phyloP scores from a whole-genome alignment of 2,113 vertebrate genomes.

The Eleginops maclovinus region DNA sequence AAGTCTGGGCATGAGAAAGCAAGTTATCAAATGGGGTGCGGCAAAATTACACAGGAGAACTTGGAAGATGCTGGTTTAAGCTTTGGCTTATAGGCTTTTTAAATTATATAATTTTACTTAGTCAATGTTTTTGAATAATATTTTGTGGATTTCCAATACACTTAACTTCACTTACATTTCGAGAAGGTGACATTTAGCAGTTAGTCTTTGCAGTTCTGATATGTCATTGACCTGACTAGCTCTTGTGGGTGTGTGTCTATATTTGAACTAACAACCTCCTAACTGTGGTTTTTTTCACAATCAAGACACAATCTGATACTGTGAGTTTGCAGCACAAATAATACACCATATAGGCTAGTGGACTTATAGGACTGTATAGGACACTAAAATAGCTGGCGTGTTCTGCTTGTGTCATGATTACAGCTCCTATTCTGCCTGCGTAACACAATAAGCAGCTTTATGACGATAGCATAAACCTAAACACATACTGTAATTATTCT shows the following conservation, averaged over 20 bases:
- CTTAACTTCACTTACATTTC: not conserved
- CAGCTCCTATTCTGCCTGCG: slow-evolving; percentile 22
- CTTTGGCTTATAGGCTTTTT: not conserved
- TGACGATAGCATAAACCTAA: slow-evolving; percentile 9
- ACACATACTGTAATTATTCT: slow-evolving; percentile 20
- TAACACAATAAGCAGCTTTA: slow-evolving; percentile 59
- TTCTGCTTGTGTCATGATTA: slow-evolving; percentile 17
- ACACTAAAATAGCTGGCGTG: slow-evolving; percentile 8
- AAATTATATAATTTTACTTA: not conserved
- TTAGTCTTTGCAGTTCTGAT: not conserved
- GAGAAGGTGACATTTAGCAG: not conserved
- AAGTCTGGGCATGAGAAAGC: slow-evolving; percentile 19
- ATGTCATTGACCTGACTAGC: not conserved
- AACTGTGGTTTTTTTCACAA: slow-evolving; percentile 4
- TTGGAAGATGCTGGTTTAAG: not conserved
- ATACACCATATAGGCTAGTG: slow-evolving; percentile 1
- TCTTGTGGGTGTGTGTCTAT: not conserved
- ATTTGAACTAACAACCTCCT: not conserved
- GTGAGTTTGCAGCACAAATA: not conserved
- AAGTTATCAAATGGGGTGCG: not conserved
- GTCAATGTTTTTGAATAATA: not conserved
- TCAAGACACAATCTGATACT: not conserved
- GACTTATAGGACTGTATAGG: not conserved
- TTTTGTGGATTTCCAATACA: not conserved
- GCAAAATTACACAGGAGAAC: not conserved